These are phyloP conservation scores for Passer domesticus DNA, from an alignment of 2,113 vertebrate genomes.

Conservation along the genomic window DNA sequence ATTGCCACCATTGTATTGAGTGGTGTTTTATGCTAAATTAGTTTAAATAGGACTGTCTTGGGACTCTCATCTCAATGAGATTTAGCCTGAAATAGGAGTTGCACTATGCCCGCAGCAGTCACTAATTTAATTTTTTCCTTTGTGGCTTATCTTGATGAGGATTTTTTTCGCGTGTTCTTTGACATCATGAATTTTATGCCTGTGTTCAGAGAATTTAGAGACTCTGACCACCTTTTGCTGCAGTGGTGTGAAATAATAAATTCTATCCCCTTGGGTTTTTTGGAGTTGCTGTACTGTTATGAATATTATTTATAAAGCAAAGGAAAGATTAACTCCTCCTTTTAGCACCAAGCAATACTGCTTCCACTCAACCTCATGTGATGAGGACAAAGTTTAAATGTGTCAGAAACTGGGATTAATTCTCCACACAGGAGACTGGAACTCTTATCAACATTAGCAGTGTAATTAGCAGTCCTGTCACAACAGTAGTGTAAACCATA, in stretches of 20 bases:
- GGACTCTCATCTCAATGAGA: not conserved
- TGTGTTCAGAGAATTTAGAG: not conserved
- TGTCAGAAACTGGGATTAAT: not conserved
- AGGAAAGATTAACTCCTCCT: not conserved
- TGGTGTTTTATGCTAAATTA: conserved; percentile 19
- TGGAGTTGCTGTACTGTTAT: not conserved
- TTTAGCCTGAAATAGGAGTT: not conserved
- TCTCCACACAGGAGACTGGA: not conserved
- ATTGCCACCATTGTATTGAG: not conserved
- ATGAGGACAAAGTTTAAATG: not conserved
- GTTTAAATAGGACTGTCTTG: not conserved
- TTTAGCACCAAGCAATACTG: not conserved
- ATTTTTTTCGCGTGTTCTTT: not conserved
- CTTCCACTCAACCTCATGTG: not conserved
- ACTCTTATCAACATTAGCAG: not conserved
- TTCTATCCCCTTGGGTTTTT: not conserved
- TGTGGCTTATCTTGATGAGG: not conserved
- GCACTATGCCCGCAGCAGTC: not conserved
- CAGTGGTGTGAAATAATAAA: not conserved
- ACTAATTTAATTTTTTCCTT: not conserved
- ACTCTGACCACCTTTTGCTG: not conserved
- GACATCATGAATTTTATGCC: not conserved
- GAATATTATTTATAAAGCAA: not conserved
- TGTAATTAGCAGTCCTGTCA: not conserved
- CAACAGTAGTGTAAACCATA: not conserved